Evolutionary conservation across 2,113 vertebrate genomes (phyloP), one percentile per base, ranked within the genome.

Genomic region (Bufo gargarizans): DNA sequence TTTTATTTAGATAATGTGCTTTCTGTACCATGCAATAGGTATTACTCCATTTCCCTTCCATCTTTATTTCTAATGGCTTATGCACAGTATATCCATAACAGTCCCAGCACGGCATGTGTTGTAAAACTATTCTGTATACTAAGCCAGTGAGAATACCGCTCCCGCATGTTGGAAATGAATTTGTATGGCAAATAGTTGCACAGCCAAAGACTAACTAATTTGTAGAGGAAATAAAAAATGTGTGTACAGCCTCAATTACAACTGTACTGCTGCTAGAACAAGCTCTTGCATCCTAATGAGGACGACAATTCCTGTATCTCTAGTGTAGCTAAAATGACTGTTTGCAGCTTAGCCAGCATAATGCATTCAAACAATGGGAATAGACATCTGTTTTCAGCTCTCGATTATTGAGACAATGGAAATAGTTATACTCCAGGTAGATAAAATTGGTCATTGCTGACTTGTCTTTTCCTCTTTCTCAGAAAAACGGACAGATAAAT

Each of bases 401-500:
- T 56, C 59, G 61, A 50, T n/a, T 72, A 87, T 72, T 72, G 77
- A 72, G 33, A 71, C 77, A 53, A 71, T 69, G 77, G 59, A 80
- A 80, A 79, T 87, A 20, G 14, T 80, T 43, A 22, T 58, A 12
- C 12, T 74, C 16, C 55, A 47, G 63, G 58, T n/a, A 82, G 77
- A 7, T 50, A 63, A 61, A 76, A 56, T 55, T 76, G n/a, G 50
- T 88, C 14, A 4, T 63, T 65, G 20, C n/a, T 55, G 49, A 56
- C 59, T 76, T 67, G 20, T 63, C 47, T 77, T 14, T 65, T 72
- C 0, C 43, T 74, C 17, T 71, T 83, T 90, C 69, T 87, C 88
- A 99, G 98, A 99, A 92, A 99, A 99, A 91, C 93, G 98, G 84
- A 99, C 98, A 1, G 98, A 99, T 93, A 99, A 99, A 91, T 99